Percentiles rank a stretch among this genome's conserved stretches.
These are phyloP conservation scores for Holotrichia oblita DNA, from an alignment of 1,140 invertebrate genomes.

Conservation along the genomic window DNA sequence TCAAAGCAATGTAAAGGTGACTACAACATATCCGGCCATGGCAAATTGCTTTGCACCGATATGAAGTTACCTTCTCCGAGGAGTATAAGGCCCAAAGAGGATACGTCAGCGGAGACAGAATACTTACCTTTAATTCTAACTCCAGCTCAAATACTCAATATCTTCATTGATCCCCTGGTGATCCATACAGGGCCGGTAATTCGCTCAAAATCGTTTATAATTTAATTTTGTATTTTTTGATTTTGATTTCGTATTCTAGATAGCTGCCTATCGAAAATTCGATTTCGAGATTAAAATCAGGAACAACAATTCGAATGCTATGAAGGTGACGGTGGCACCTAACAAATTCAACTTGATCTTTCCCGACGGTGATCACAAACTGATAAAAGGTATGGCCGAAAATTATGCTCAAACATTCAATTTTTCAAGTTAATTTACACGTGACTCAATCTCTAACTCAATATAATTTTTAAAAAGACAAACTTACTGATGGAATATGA, in stretches of 20 bases:
- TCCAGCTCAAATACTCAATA: not conserved
- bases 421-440: too few relatives aligned
- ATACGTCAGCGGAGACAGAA: too few relatives aligned
- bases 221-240: not conserved
- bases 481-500: too few relatives aligned
- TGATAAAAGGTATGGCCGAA: not conserved
- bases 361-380: not conserved
- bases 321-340: not conserved
- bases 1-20: not conserved
- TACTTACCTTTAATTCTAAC: not conserved
- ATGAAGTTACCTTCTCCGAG: not conserved
- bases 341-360: not conserved
- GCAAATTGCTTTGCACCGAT: not conserved
- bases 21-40: not conserved
- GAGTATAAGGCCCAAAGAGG: not conserved
- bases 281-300: conserved; percentile 18
- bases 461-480: too few relatives aligned
- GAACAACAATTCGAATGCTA: not conserved
- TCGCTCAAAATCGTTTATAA: not conserved
- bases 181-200: not conserved
- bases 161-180: not conserved
- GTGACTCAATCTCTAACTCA: too few relatives aligned
- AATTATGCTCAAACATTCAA: too few relatives aligned
- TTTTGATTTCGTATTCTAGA: conserved; percentile 9
- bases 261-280: not conserved